Evolutionary conservation across 35 echinoderm and acorn worm species (phyloP), one percentile per base, ranked within the genome.

Genomic region (Antedon bifida): DNA sequence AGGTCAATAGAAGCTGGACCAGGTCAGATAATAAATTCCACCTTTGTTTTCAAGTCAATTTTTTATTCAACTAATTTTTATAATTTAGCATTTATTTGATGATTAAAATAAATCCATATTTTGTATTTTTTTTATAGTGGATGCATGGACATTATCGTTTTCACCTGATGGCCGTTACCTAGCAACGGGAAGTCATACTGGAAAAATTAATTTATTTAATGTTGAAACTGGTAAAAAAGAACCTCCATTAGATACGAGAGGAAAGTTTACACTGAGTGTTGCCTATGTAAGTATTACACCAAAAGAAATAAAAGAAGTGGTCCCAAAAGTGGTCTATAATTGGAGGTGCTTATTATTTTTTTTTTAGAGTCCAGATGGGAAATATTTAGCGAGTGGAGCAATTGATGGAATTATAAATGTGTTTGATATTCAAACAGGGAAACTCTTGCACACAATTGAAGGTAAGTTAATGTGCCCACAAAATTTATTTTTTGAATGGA

Each of bases 331-430:
- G n/a, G n/a, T n/a, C n/a, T n/a, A n/a, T n/a, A n/a, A n/a, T n/a
- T n/a, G n/a, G n/a, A n/a, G n/a, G n/a, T n/a, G n/a, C 38, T 42
- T 42, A 42, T 42, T 7, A 74, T 34, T 73, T 19, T 79, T 76
- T 38, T 73, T 82, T 35, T 79, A 99, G 95, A 99, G 95, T 83
- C 95, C 95, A 28, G 95, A 99, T 88, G 91, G 91, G n/a, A 92
- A 89, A 51, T 99, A 81, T 35, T 84, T 99, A 78, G 90, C 95
- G 0, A 99, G 95, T 88, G 95, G 95, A 14, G 95, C 95, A 34
- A 93, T 99, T 26, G 95, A 99, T 86, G 95, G 95, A 29, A 99
- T 99, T 83, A 91, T 99, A 11, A 99, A 99, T 46, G 88, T 99
- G 29, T 99, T 99, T 93, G 91, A 93, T 81, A 83, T 99, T 75